phyloP scores from a whole-genome alignment of 2,113 vertebrate species.

The Arenaria interpres region DNA sequence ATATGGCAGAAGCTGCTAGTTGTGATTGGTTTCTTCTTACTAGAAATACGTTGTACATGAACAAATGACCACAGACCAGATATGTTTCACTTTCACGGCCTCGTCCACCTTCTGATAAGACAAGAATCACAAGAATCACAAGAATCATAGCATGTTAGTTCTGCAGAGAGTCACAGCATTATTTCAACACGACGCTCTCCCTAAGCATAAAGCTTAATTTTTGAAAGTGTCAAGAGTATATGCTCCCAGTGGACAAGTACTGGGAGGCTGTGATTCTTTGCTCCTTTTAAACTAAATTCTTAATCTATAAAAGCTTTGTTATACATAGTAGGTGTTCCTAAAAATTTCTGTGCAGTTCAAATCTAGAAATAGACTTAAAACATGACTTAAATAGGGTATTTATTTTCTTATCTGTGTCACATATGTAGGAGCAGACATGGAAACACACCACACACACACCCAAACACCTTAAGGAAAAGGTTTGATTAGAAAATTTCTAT shows the following conservation, averaged over 20 bases:
- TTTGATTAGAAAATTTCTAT: background rate
- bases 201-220: background rate
- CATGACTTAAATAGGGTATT: background rate
- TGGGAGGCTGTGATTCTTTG: background rate
- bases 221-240: background rate
- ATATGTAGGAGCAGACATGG: background rate
- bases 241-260: background rate
- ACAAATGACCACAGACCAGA: background rate
- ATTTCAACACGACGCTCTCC: background rate
- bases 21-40: background rate
- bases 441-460: background rate
- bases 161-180: background rate
- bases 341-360: background rate
- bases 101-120: background rate
- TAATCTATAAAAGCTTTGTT: background rate
- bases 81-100: background rate
- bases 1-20: background rate
- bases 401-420: background rate
- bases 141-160: background rate
- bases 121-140: background rate
- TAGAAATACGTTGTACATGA: background rate
- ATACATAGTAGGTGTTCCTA: background rate
- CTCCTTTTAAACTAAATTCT: background rate
- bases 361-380: background rate
- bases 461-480: background rate